Percentiles rank a stretch among this genome's conserved stretches.
phyloP scores from a whole-genome alignment of 2,797 vertebrate genomes.

The Anas flavirostris region DNA sequence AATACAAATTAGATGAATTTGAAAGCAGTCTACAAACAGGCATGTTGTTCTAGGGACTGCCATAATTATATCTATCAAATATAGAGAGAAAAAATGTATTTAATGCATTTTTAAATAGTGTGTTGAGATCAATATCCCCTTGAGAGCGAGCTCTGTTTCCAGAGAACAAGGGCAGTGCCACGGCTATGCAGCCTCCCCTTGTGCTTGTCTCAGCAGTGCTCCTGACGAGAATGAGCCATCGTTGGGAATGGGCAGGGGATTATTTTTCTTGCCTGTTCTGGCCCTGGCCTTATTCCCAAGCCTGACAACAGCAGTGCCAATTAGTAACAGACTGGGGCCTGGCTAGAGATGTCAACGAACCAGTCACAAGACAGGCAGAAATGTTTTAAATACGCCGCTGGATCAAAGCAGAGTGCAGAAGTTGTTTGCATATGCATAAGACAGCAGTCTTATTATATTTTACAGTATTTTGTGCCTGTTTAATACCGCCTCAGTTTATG shows the following conservation, averaged over 20 bases:
- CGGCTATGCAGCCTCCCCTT: fast-evolving
- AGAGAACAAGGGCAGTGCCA: background rate
- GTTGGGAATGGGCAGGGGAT: background rate
- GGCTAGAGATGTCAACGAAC: conserved; percentile 9
- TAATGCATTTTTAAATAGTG: conserved; percentile 37
- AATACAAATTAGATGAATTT: conserved; percentile 74
- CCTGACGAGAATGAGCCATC: background rate
- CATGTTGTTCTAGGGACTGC: conserved; percentile 63
- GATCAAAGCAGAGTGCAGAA: background rate
- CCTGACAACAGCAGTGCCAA: conserved; percentile 13
- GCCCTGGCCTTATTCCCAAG: conserved; percentile 37
- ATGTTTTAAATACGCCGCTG: background rate
- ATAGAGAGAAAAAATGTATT: conserved; percentile 25
- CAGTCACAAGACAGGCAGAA: background rate
- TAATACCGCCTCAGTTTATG: fast-evolving
- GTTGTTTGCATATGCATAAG: background rate
- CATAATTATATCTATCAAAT: conserved; percentile 69
- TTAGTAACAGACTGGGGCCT: conserved; percentile 42
- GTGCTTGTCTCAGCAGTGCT: background rate
- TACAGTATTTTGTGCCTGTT: background rate
- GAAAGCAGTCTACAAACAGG: conserved; percentile 68
- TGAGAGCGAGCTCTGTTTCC: background rate
- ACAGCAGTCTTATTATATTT: background rate
- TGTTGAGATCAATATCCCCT: conserved; percentile 24
- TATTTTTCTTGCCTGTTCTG: conserved; percentile 22